Evolutionary conservation across 1,140 invertebrate genomes (phyloP), one percentile per base, ranked within the genome.

Genomic region (Nebria ingens): DNA sequence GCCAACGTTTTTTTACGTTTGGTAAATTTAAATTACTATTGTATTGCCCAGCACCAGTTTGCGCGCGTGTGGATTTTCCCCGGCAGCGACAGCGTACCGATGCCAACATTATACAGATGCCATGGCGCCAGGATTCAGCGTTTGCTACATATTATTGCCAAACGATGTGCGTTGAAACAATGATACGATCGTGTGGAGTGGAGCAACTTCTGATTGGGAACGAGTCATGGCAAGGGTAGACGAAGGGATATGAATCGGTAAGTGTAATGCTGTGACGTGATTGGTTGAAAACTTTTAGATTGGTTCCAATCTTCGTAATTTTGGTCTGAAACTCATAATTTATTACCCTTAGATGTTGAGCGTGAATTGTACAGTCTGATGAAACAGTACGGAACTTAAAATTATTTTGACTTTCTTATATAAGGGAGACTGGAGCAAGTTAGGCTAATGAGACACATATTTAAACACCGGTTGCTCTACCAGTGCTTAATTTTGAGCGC

Each of bases 271-370:
- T 52, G 58, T 53, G 56, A 60, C 45, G 57, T 54, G 63, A 67
- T 67, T 67, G 65, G 65, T 60, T 62, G 64, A 65, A 65, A 67
- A 67, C 62, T 67, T 67, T 67, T 62, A 64, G 64, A 67, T 67
- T 65, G 63, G 59, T 65, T 61, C 64, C 64, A 64, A 65, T 66
- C 64, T 67, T 65, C 54, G 65, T 65, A 65, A 66, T 67, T 67
- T 67, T 65, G 65, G 64, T 66, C 62, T 61, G 64, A 62, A 67
- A 66, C 57, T 66, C 64, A 65, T 66, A 67, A 67, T 66, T 67
- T 67, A 67, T 67, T 65, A 62, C 64, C 57, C 40, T 45, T 52
- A 58, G 57, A 54, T 52, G 56, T 19, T 25, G 21, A 25, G 19
- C 13, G 9, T 55, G 40, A 2, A 2, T 19, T 56, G 19, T 55